Conservation (phyloP, 2,113 vertebrate genomes). For the Antennarius striatus region DNA sequence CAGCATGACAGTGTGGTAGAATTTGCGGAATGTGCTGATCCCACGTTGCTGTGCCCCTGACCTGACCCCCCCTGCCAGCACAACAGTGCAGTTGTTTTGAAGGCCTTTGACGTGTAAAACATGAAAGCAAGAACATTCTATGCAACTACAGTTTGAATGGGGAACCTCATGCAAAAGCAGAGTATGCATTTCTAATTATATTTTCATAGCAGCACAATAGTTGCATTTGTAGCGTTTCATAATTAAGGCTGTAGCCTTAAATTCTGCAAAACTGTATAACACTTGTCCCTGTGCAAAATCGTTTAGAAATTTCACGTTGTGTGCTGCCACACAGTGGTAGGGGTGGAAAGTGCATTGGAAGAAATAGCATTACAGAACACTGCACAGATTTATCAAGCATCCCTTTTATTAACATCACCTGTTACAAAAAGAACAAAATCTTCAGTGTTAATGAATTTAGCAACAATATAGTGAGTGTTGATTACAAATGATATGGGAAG, state of each 20-base stretch:
- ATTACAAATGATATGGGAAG: slow-evolving; percentile 73
- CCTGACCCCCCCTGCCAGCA: slow-evolving; percentile 38
- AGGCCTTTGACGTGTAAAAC: slow-evolving; percentile 43
- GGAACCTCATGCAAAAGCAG: not conserved
- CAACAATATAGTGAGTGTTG: slow-evolving; percentile 75
- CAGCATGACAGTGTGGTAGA: slow-evolving; percentile 73
- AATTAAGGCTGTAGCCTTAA: not conserved
- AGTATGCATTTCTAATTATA: not conserved
- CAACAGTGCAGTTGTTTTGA: slow-evolving; percentile 68
- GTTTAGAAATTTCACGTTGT: slow-evolving; percentile 9
- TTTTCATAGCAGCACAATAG: slow-evolving; percentile 3
- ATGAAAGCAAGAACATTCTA: slow-evolving; percentile 40
- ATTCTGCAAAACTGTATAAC: no score
- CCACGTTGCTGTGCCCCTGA: slow-evolving; percentile 59
- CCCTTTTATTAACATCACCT: slow-evolving; percentile 84
- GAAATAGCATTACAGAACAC: slow-evolving; percentile 13
- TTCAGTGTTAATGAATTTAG: slow-evolving; percentile 83
- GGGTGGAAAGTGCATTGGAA: slow-evolving; percentile 26
- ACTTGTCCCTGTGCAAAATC: not conserved
- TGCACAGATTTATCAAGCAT: slow-evolving; percentile 78
- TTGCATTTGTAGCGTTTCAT: slow-evolving; percentile 25
- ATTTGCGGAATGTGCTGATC: slow-evolving; percentile 78
- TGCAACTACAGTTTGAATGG: slow-evolving; percentile 4
- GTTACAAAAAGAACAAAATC: slow-evolving; percentile 82
- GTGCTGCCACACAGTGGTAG: slow-evolving; percentile 59